Conservation (phyloP, 2,113 vertebrate species). For the Oenanthe oenanthe region DNA sequence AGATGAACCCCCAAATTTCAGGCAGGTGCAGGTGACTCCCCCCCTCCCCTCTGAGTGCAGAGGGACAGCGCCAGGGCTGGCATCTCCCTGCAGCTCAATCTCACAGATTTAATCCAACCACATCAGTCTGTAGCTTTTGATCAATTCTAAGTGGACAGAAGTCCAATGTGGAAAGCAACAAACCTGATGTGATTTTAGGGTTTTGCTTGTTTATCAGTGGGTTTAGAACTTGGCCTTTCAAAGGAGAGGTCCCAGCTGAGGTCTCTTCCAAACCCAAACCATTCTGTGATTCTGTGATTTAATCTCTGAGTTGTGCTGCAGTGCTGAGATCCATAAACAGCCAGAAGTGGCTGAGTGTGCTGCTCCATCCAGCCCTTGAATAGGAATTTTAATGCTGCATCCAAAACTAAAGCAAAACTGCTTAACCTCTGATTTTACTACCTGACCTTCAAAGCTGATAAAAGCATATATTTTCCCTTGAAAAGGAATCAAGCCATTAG, state of each 20-base stretch:
- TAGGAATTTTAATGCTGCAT: background rate
- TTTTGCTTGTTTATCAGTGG: background rate
- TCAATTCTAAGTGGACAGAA: background rate
- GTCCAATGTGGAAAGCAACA: background rate
- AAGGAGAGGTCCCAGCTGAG: background rate
- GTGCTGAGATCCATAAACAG: background rate
- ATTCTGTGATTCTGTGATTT: background rate
- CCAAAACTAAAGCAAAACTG: constrained; percentile 36
- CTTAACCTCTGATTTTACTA: constrained; percentile 35
- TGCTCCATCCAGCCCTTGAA: background rate
- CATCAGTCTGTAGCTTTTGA: background rate
- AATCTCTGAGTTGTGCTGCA: background rate
- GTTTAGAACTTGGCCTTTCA: background rate
- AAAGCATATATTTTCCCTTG: constrained; percentile 28
- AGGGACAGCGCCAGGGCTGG: background rate
- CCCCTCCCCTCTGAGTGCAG: background rate
- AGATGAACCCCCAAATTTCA: background rate
- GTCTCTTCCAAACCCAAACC: background rate
- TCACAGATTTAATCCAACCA: background rate
- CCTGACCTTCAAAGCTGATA: constrained; percentile 40
- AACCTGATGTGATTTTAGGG: background rate
- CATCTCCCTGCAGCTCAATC: background rate
- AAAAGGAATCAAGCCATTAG: constrained; percentile 7
- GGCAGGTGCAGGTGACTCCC: background rate
- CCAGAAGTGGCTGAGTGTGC: background rate